Conservation (phyloP, 2,888 invertebrate genomes). For the Drosophila mimetica region DNA sequence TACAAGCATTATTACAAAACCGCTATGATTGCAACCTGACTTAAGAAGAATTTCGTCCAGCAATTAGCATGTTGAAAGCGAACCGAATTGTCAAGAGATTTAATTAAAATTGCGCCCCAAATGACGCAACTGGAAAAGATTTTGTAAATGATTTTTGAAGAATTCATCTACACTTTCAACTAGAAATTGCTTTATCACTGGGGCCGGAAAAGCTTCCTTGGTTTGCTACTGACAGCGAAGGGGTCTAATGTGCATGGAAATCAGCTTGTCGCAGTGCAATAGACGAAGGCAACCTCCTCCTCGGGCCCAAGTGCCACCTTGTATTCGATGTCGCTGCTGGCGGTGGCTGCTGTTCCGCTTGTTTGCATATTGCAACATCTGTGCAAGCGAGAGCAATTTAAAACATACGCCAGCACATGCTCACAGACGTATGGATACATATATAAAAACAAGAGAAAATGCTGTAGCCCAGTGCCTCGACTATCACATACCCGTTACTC, state of each 20-base stretch:
- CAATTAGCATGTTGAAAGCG: slow-evolving; percentile 65
- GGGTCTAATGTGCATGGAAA: slow-evolving; percentile 18
- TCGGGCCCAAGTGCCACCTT: slow-evolving; percentile 50
- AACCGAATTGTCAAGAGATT: slow-evolving; percentile 55
- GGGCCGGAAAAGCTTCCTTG: slow-evolving; percentile 6
- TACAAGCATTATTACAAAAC: slow-evolving; percentile 12
- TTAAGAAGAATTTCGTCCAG: slow-evolving; percentile 14
- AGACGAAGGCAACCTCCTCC: not conserved
- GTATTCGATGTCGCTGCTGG: slow-evolving; percentile 33
- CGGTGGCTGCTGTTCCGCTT: slow-evolving; percentile 63
- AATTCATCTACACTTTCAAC: not conserved
- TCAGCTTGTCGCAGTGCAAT: slow-evolving; percentile 9
- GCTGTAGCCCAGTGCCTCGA: no score
- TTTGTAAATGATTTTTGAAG: not conserved
- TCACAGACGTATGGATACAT: slow-evolving; percentile 23
- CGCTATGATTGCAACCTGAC: slow-evolving; percentile 21
- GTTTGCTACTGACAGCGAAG: slow-evolving; percentile 19
- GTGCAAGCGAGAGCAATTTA: slow-evolving; percentile 73
- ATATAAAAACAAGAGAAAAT: slow-evolving; percentile 2
- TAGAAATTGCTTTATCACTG: slow-evolving; percentile 43
- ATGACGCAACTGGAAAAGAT: no score
- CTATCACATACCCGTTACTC: no score
- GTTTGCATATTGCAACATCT: slow-evolving; percentile 77
- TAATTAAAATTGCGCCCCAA: slow-evolving; percentile 62
- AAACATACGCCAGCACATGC: slow-evolving; percentile 71